phyloP scores from a whole-genome alignment of 2,888 invertebrate genomes.

The Caradrina clavipalpis region DNA sequence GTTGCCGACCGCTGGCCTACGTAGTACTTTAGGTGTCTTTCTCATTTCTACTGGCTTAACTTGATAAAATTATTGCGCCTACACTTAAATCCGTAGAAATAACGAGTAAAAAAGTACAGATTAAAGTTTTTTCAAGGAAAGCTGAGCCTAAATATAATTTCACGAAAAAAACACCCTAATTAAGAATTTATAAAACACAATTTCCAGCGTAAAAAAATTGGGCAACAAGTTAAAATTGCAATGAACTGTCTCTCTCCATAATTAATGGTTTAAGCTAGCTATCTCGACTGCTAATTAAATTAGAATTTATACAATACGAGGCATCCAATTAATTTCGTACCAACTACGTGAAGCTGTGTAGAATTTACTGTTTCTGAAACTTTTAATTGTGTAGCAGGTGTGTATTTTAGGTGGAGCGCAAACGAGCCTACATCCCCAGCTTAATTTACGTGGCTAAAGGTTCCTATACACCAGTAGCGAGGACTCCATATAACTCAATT shows the following conservation, averaged over 20 bases:
- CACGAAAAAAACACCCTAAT: constrained; percentile 9
- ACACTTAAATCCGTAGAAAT: too few species aligned
- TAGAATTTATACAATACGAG: constrained; percentile 42
- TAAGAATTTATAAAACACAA: constrained; percentile 29
- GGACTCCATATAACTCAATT: too few species aligned
- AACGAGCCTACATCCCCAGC: background rate
- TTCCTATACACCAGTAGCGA: too few species aligned
- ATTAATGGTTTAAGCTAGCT: constrained; percentile 50
- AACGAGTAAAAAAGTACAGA: too few species aligned
- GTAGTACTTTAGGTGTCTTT: too few species aligned
- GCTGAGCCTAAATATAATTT: background rate
- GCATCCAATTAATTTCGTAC: constrained; percentile 44
- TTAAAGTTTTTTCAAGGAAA: background rate
- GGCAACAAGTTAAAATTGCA: constrained; percentile 23
- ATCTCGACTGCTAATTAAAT: constrained; percentile 52
- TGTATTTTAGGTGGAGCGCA: background rate
- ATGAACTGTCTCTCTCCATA: constrained; percentile 38
- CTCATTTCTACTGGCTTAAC: too few species aligned
- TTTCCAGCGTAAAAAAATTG: constrained; percentile 20
- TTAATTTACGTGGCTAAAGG: background rate
- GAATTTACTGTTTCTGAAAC: constrained; percentile 18
- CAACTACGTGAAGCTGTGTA: constrained; percentile 3
- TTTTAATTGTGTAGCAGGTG: constrained; percentile 45
- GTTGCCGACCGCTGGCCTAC: too few species aligned
- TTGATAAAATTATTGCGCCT: too few species aligned